A percentile compares a stretch with the other conserved stretches of the same genome.
These are phyloP conservation scores for Melanotaenia maccullochi DNA, from an alignment of 2,797 vertebrate genomes.

Conservation along the genomic window DNA sequence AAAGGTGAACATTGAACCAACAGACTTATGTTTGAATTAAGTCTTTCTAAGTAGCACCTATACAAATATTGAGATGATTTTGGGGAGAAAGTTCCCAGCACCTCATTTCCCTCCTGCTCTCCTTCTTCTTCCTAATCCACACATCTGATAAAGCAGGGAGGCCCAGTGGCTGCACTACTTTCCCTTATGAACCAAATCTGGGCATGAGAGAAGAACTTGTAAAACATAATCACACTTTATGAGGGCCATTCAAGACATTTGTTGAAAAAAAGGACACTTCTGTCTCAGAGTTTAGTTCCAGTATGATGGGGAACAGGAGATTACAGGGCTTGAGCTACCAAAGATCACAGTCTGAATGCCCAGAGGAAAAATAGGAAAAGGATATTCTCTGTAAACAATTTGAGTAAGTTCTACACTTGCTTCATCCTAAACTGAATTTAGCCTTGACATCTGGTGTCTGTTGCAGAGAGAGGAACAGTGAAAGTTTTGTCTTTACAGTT, in stretches of 20 bases:
- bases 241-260: constrained; percentile 72
- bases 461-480: no score
- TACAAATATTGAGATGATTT: constrained; percentile 48
- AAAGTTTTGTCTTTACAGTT: no score
- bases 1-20: constrained; percentile 18
- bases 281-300: constrained; percentile 42
- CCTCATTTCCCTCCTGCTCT: constrained; percentile 62
- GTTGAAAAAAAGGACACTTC: constrained; percentile 60
- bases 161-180: constrained; percentile 53
- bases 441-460: background rate
- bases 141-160: constrained; percentile 57
- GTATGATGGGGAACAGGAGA: constrained; percentile 65
- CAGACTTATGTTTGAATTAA: constrained; percentile 42
- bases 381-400: constrained; percentile 9
- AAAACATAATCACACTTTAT: constrained; percentile 80
- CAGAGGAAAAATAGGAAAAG: constrained; percentile 7
- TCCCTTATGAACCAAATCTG: constrained; percentile 59
- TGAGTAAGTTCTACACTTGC: background rate
- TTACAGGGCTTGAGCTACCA: constrained; percentile 23
- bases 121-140: constrained; percentile 34
- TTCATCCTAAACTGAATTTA: background rate
- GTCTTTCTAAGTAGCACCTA: constrained; percentile 34
- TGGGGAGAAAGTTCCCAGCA: constrained; percentile 59
- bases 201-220: constrained; percentile 76
- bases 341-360: constrained; percentile 21